Percentiles rank a stretch among this genome's conserved stretches.
Conservation (phyloP, 1,140 invertebrate species). For the Nymphalis io region DNA sequence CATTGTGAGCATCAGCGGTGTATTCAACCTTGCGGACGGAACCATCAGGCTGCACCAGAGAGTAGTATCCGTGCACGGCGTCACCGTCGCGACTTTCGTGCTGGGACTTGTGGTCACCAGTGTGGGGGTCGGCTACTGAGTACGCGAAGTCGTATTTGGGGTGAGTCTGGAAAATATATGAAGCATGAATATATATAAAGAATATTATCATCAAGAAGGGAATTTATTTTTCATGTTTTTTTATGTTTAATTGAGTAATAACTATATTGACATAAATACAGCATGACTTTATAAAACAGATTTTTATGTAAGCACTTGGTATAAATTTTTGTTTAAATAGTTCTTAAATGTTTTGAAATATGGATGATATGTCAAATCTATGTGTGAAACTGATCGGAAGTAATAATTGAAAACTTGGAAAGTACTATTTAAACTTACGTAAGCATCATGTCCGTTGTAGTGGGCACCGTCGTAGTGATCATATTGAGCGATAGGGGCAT, state of each 20-base stretch:
- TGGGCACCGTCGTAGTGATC: constrained; percentile 56
- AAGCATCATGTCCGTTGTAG: constrained; percentile 47
- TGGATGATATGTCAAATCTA: not conserved
- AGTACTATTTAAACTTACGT: not conserved
- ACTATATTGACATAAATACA: too few species aligned
- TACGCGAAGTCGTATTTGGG: constrained; percentile 80
- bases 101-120: constrained; percentile 75
- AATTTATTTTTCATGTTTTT: too few species aligned
- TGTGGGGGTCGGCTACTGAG: constrained; percentile 75
- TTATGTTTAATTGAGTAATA: too few species aligned
- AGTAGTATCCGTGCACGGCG: constrained; percentile 66
- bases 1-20: constrained; percentile 66
- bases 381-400: too few species aligned
- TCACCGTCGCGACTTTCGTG: constrained; percentile 74
- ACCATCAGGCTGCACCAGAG: constrained; percentile 71
- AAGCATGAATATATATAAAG: not conserved
- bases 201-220: too few species aligned
- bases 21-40: constrained; percentile 73
- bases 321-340: too few species aligned
- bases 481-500: constrained; percentile 57
- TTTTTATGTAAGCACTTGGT: too few species aligned
- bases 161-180: constrained; percentile 58
- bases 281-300: too few species aligned
- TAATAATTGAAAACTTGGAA: too few species aligned
- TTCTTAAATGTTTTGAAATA: too few species aligned